Evolutionary conservation across 1,140 invertebrate genomes (phyloP).

Genomic region (Rhyacophila brunnea): DNA sequence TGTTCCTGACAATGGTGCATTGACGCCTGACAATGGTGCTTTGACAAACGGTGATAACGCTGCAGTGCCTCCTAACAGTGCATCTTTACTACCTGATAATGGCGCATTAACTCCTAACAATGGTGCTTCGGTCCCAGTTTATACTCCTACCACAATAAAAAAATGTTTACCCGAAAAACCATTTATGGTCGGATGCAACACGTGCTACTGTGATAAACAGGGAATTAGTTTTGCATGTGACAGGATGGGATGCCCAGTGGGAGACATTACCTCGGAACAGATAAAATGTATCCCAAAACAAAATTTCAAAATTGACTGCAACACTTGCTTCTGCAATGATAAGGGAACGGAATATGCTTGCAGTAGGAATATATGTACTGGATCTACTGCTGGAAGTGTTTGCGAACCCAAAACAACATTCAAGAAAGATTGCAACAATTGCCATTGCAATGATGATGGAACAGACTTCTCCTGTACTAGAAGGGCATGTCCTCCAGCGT

Average conservation of each 20-base stretch:
- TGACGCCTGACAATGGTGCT: too few species aligned
- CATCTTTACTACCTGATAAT: too few species aligned
- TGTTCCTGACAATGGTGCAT: too few species aligned
- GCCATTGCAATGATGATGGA: slow-evolving; percentile 51
- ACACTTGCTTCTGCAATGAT: slow-evolving; percentile 50
- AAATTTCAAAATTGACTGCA: slow-evolving; percentile 49
- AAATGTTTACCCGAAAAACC: not conserved
- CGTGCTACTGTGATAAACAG: slow-evolving; percentile 37
- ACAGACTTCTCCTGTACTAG: slow-evolving; percentile 50
- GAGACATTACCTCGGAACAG: not conserved
- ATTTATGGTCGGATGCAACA: slow-evolving; percentile 38
- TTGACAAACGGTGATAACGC: too few species aligned
- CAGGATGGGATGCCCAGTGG: slow-evolving; percentile 32
- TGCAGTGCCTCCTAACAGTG: too few species aligned
- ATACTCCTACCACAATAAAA: not conserved
- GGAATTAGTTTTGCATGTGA: slow-evolving; percentile 36
- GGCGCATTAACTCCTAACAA: too few species aligned
- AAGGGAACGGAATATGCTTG: slow-evolving; percentile 47
- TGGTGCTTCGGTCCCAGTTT: not conserved
- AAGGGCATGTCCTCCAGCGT: slow-evolving; percentile 37
- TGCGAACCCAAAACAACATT: slow-evolving; percentile 52
- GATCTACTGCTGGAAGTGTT: not conserved
- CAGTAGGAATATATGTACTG: slow-evolving; percentile 43
- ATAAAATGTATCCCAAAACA: slow-evolving; percentile 43
- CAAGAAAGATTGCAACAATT: slow-evolving; percentile 54